Conservation (phyloP, 1,140 invertebrate genomes). For the Micrasema longulum region DNA sequence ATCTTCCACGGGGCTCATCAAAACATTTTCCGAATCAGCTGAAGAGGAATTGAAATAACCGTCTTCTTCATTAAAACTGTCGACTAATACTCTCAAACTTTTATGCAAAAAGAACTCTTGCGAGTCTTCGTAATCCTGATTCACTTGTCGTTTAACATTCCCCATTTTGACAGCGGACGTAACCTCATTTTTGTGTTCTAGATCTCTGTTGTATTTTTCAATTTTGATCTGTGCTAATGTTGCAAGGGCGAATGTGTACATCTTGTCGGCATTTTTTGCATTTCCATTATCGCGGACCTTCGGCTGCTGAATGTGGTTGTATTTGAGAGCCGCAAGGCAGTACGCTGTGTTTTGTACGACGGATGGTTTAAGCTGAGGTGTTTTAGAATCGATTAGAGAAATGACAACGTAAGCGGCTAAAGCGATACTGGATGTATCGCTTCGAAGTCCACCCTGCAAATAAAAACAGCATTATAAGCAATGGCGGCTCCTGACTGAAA, state of each 20-base stretch:
- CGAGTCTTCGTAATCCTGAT: not conserved
- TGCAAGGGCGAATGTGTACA: constrained; percentile 69
- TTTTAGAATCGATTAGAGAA: constrained; percentile 72
- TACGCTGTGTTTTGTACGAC: constrained; percentile 68
- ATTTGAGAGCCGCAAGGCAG: constrained; percentile 67
- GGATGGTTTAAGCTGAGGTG: constrained; percentile 58
- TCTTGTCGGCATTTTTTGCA: constrained; percentile 25
- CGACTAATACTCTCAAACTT: constrained; percentile 12
- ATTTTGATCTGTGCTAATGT: constrained; percentile 64
- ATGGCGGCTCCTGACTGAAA: too few species aligned
- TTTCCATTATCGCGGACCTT: constrained; percentile 55
- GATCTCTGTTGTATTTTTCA: constrained; percentile 40
- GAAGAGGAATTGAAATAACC: not conserved
- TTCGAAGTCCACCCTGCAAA: constrained; percentile 73
- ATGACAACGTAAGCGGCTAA: constrained; percentile 78
- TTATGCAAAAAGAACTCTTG: not conserved
- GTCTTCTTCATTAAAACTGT: constrained; percentile 3
- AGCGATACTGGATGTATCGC: constrained; percentile 70
- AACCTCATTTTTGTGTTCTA: constrained; percentile 37
- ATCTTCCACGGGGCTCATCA: too few species aligned
- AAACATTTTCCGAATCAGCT: not conserved
- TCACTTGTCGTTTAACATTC: constrained; percentile 3
- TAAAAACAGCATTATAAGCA: too few species aligned
- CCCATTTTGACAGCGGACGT: constrained; percentile 18
- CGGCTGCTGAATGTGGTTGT: constrained; percentile 52